Base-by-base conservation (phyloP, 1,140 invertebrate species). In the Muscidifurax raptorellus region DNA sequence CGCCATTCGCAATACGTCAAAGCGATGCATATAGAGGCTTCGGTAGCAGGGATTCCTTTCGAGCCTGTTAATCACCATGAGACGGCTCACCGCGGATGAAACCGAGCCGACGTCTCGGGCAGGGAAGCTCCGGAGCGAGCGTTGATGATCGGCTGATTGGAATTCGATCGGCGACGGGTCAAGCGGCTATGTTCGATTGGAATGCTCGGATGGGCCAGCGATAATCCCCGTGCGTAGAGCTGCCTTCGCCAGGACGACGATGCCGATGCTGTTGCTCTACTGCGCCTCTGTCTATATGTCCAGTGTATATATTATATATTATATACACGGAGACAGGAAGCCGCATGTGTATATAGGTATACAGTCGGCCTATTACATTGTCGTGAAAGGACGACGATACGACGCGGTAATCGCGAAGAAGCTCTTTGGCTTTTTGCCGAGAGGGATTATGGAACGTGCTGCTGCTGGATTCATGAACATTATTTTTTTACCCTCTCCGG, bases 151-250 rank as follows among this genome's bases (percentile, higher is more conserved):
- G 78, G 78, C 81, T 88, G 86, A 90, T 89, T 90, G 89, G 89
- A 90, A 90, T 90, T 90, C 87, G 87, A 90, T 90, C 87, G 87
- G 44, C 13, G 27, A n/a, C 52, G 74, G 87, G 87, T 88, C 87
- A 89, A 89, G 86, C 84, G 80, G 80, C 84, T 86, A 86, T 88
- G 87, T 89, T 82, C 85, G 83, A 88, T 89, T 86, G 88, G 86
- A 90, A 90, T 89, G 88, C 88, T 85, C 80, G 59, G 79, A 76
- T 86, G 83, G 76, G 74, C 69, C 36, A 40, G 36, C 76, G 13
- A 66, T 32, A 74, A 52, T 76, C 32, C 74, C 22, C 74, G 74
- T 76, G 25, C 52, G 5, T 76, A 30, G 9, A 27, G 27, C n/a
- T 69, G 9, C 15, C 67, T 71, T 71, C 27, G 30, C 67, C 12